phyloP scores from a whole-genome alignment of 2,888 invertebrate species.

The Dynastes hyllus region DNA sequence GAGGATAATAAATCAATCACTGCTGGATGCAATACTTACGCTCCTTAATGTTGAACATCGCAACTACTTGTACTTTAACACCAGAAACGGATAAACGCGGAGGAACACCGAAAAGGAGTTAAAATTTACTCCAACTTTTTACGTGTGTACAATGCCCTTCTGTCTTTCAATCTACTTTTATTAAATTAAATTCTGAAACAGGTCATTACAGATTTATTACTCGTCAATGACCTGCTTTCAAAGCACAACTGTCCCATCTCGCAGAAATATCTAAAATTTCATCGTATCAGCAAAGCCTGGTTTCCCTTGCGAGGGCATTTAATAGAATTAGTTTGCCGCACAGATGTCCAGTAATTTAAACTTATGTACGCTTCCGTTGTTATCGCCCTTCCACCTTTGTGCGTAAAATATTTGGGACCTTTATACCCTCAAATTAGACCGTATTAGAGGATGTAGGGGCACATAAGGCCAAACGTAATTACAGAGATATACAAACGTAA shows the following conservation, averaged over 20 bases:
- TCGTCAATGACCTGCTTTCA: no score
- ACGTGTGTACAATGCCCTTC: no score
- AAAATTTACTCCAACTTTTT: no score
- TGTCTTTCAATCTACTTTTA: no score
- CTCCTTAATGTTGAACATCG: no score
- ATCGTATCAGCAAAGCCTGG: background rate
- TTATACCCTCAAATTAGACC: constrained; percentile 20
- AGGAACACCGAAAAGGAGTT: no score
- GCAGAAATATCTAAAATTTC: constrained; percentile 17
- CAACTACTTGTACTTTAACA: no score
- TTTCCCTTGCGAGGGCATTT: constrained; percentile 20
- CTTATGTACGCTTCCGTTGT: constrained; percentile 22
- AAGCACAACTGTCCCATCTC: background rate
- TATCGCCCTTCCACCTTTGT: constrained; percentile 28
- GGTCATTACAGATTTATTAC: no score
- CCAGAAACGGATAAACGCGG: no score
- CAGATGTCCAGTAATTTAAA: constrained; percentile 43
- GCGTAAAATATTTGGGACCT: constrained; percentile 25
- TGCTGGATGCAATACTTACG: no score
- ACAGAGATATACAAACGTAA: background rate
- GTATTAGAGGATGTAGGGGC: constrained; percentile 1
- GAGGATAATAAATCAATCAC: no score
- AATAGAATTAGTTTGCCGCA: constrained; percentile 44
- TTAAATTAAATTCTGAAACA: no score
- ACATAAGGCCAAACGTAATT: background rate